Conservation (phyloP, 2,797 vertebrate species). For the Microctenopoma stevenorrisi region DNA sequence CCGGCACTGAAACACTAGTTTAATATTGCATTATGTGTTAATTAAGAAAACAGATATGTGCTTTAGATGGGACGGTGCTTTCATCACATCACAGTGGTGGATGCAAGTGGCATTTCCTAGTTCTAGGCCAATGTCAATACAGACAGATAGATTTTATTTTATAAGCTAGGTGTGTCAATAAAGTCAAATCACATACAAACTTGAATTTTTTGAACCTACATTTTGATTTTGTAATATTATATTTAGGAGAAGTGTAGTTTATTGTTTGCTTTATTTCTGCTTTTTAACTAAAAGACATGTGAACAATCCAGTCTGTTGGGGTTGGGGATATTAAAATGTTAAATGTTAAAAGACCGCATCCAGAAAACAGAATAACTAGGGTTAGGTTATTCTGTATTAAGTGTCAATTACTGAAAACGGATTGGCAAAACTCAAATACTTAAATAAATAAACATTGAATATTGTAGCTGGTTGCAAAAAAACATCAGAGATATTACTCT, state of each 20-base stretch:
- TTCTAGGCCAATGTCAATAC: constrained; percentile 36
- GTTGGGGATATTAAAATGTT: no score
- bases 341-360: no score
- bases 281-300: no score
- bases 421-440: rapidly evolving
- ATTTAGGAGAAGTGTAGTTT: not conserved
- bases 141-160: constrained; percentile 35
- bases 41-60: constrained; percentile 80
- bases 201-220: no score
- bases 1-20: constrained; percentile 84
- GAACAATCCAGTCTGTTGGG: no score
- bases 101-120: constrained; percentile 53
- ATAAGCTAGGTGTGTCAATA: constrained; percentile 13
- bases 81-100: constrained; percentile 51
- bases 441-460: no score
- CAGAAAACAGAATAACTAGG: no score
- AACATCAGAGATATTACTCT: no score
- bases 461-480: no score
- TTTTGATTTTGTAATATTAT: constrained; percentile 8
- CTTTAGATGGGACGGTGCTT: constrained; percentile 66
- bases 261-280: no score
- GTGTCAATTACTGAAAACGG: no score
- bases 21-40: constrained; percentile 77
- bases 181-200: constrained; percentile 18
- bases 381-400: no score